Base-by-base conservation (phyloP, 2,113 vertebrate species). In the Calyptomena viridis region DNA sequence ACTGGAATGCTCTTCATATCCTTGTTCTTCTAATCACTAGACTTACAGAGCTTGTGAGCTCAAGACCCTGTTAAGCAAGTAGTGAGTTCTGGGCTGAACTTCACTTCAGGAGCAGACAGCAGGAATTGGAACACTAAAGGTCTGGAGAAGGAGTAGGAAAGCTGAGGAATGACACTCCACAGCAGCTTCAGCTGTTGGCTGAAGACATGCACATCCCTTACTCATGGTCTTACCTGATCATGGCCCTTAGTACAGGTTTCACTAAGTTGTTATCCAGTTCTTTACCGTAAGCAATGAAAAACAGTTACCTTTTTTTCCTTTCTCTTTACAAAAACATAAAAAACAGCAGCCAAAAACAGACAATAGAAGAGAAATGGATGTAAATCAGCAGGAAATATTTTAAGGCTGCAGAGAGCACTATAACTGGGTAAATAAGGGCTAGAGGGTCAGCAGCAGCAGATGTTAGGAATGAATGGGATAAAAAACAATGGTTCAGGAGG, bases 331-430 rank as follows among this genome's bases (percentile, higher is more conserved):
- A 37, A 55, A 50, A 2, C 55, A 67, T 24, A 60, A 84, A 89
- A 90, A 47, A 9, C 79, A 59, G 42, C 42, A 68, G 31, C 33
- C 28, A 56, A 42, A 85, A 55, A 0, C 33, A 93, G 59, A 66
- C 67, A 91, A 22, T 20, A 14, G 44, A 91, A 73, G 24, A 88
- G 78, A 84, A 84, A 50, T 3, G 30, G 58, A 87, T 72, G 89
- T 78, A 94, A 91, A 95, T 87, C 37, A 66, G 24, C 21, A 82
- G 66, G 68, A 96, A 94, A 84, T 87, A 66, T 82, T 87, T 93
- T 39, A 89, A 87, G 49, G 53, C 66, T 87, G 64, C 77, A 89
- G 76, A 81, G 72, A 50, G 62, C 18, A 13, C 25, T 72, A 30
- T 9, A 20, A 74, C 33, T 74, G 80, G 53, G 83, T 79, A 89